Conservation (phyloP, 2,888 invertebrate species). For the Trisateles emortualis region DNA sequence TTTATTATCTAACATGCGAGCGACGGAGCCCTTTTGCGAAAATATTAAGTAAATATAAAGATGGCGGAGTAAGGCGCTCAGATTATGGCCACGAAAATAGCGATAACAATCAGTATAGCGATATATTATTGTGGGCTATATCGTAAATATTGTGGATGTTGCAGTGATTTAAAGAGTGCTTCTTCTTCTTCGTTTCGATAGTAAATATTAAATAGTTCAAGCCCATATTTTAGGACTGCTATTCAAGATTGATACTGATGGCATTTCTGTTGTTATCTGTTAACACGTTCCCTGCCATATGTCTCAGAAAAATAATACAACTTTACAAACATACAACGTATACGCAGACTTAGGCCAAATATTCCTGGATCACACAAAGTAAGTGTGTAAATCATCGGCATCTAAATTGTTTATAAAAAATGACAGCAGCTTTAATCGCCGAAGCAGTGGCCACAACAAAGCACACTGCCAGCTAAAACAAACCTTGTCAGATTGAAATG, state of each 20-base stretch:
- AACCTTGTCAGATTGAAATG: slow-evolving; percentile 77
- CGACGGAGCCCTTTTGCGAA: slow-evolving; percentile 69
- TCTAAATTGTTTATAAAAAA: too few relatives aligned
- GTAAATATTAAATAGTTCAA: too few relatives aligned
- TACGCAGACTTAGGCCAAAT: too few relatives aligned
- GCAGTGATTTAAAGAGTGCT: slow-evolving; percentile 1
- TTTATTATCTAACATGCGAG: slow-evolving; percentile 76
- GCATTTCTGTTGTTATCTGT: not conserved
- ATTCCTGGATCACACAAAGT: too few relatives aligned
- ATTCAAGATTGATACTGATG: not conserved
- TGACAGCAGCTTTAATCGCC: too few relatives aligned
- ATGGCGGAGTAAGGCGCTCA: slow-evolving; percentile 48
- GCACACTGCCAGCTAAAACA: slow-evolving; percentile 65
- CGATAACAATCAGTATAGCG: slow-evolving; percentile 31
- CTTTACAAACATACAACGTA: too few relatives aligned
- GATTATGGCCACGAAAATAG: slow-evolving; percentile 49
- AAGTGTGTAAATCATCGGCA: too few relatives aligned
- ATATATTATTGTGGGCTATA: slow-evolving; percentile 17
- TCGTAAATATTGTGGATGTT: slow-evolving; percentile 11
- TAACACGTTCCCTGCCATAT: not conserved
- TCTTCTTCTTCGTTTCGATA: not conserved
- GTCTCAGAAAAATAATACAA: too few relatives aligned
- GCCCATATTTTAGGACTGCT: too few relatives aligned
- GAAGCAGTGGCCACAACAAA: slow-evolving; percentile 50
- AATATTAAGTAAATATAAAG: slow-evolving; percentile 75